Evolutionary conservation across 2,888 invertebrate species (phyloP).

Genomic region (Erebia ligea): DNA sequence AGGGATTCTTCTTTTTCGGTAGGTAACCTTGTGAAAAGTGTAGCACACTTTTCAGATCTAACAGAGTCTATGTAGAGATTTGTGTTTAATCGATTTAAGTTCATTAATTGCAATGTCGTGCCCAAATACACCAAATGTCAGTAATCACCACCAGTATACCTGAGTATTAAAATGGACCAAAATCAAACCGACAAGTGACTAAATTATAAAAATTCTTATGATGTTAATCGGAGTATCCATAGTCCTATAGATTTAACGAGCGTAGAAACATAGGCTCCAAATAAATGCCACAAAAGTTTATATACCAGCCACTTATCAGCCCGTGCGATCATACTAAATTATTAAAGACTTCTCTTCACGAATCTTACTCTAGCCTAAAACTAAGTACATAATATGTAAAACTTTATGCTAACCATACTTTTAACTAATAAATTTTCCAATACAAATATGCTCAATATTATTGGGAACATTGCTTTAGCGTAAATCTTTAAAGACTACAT

Average conservation of each 20-base stretch:
- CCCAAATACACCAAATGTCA: not conserved
- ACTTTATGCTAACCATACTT: slow-evolving; percentile 39
- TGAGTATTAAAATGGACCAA: slow-evolving; percentile 11
- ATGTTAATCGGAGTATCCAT: not conserved
- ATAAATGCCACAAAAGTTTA: not conserved
- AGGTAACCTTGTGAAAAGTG: not conserved
- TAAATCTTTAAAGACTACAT: slow-evolving; percentile 28
- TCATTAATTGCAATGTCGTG: not conserved
- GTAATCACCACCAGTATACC: not conserved
- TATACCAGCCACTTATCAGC: not conserved
- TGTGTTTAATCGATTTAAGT: not conserved
- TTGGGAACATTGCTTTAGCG: slow-evolving; percentile 37
- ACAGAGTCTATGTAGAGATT: not conserved
- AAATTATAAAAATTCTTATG: not conserved
- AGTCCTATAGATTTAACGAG: not conserved
- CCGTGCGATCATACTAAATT: not conserved
- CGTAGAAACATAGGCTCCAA: not conserved
- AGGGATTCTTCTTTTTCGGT: not conserved
- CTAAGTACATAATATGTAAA: slow-evolving; percentile 41
- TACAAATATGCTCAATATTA: slow-evolving; percentile 38
- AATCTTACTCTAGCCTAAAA: slow-evolving; percentile 35
- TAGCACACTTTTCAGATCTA: not conserved
- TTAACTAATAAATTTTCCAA: slow-evolving; percentile 34
- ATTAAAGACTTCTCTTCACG: slow-evolving; percentile 25
- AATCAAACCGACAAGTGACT: slow-evolving; percentile 3